A percentile compares a stretch with the other conserved stretches of the same genome.
Conservation (phyloP, 2,888 invertebrate genomes). For the Diadromus collaris region DNA sequence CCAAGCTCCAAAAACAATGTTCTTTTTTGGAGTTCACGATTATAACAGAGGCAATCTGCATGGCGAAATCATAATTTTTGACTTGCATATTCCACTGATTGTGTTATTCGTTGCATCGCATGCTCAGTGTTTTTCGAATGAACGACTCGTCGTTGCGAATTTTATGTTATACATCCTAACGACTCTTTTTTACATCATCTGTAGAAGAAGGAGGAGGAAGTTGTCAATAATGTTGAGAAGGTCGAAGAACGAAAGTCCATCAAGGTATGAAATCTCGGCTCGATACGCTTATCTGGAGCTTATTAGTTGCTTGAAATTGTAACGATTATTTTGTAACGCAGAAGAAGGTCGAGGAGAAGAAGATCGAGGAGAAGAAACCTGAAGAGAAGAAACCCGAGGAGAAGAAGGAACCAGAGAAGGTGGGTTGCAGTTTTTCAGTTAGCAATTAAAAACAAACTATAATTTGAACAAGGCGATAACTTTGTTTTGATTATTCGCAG, state of each 20-base stretch:
- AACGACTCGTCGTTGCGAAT: background rate
- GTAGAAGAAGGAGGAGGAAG: conserved; percentile 73
- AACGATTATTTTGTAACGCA: conserved; percentile 29
- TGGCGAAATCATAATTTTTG: conserved; percentile 28
- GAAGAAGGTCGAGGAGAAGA: conserved; percentile 62
- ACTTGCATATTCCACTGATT: conserved; percentile 37
- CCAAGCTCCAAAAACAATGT: background rate
- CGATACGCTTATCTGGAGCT: background rate
- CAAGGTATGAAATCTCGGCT: conserved; percentile 67
- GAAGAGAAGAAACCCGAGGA: conserved; percentile 74
- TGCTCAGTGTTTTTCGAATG: conserved; percentile 14
- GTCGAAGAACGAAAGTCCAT: conserved; percentile 71
- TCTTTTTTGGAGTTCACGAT: conserved; percentile 1
- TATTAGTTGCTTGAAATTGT: background rate
- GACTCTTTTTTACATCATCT: conserved; percentile 38
- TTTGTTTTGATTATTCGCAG: conserved; percentile 53
- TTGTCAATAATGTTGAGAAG: conserved; percentile 75
- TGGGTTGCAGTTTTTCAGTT: conserved; percentile 54
- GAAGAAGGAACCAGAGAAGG: conserved; percentile 80
- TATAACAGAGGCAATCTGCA: conserved; percentile 43
- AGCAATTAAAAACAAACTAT: too few species aligned
- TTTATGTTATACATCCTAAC: background rate
- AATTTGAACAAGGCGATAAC: background rate
- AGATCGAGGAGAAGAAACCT: conserved; percentile 58
- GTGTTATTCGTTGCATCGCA: conserved; percentile 47